Evolutionary conservation across 2,113 vertebrate species (phyloP).

Genomic region (Eulacestoma nigropectus): DNA sequence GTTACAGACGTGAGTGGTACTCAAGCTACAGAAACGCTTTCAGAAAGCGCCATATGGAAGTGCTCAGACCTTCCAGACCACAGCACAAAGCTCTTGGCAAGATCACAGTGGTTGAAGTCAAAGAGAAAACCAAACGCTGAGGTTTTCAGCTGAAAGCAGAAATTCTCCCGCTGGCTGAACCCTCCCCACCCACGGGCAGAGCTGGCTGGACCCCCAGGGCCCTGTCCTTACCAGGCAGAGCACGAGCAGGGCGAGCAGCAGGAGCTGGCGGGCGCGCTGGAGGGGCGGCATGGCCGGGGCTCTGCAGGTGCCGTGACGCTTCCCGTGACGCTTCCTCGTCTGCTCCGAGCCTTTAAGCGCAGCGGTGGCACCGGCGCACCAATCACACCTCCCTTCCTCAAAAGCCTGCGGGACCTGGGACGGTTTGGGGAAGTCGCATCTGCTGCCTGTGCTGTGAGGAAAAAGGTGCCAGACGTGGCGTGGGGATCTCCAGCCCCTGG

Average conservation of each 20-base stretch:
- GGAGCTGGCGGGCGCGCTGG: not conserved
- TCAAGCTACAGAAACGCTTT: fast-evolving
- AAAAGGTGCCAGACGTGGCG: fast-evolving
- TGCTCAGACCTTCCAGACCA: not conserved
- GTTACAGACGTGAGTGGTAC: fast-evolving
- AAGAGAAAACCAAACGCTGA: fast-evolving
- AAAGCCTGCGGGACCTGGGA: fast-evolving
- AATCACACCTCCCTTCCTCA: not conserved
- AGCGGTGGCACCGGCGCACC: fast-evolving
- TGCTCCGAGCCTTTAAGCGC: not conserved
- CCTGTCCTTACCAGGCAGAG: constrained; percentile 21
- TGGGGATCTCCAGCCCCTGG: not conserved
- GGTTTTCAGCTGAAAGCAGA: not conserved
- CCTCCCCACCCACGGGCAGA: not conserved
- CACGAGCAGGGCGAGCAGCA: not conserved
- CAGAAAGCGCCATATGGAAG: fast-evolving
- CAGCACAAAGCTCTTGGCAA: not conserved
- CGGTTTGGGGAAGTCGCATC: fast-evolving
- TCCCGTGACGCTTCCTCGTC: not conserved
- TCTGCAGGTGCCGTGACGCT: fast-evolving
- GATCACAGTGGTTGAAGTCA: fast-evolving
- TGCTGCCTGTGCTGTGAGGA: fast-evolving
- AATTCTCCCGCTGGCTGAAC: not conserved
- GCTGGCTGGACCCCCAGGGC: fast-evolving
- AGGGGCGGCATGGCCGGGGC: not conserved